Evolutionary conservation across 2,113 vertebrate species (phyloP).

Genomic region (Sclerurus mexicanus): DNA sequence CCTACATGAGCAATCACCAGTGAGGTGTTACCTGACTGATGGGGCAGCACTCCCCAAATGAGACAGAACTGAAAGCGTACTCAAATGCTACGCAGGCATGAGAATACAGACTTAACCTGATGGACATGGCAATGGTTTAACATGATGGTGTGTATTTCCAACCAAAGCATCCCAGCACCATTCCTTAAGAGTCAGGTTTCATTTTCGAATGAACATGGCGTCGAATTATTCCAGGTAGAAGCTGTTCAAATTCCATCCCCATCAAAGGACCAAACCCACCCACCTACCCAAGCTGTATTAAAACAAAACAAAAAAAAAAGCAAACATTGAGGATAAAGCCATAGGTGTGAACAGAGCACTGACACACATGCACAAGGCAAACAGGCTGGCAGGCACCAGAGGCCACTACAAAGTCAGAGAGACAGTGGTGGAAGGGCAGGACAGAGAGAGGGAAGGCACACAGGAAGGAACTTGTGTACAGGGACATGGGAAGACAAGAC

Average conservation of each 20-base stretch:
- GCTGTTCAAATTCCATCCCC: conserved; percentile 29
- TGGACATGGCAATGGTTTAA: conserved; percentile 85
- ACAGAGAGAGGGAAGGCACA: not conserved
- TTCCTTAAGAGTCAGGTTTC: conserved; percentile 16
- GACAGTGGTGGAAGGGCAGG: not conserved
- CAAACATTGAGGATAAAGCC: conserved; percentile 16
- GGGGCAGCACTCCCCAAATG: conserved; percentile 2
- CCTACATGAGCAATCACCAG: not conserved
- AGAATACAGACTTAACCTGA: conserved; percentile 69
- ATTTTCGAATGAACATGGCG: not conserved
- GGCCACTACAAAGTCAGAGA: not conserved
- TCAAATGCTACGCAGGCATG: conserved; percentile 27
- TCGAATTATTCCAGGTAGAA: conserved; percentile 48
- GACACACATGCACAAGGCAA: conserved; percentile 23
- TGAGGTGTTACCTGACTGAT: conserved; percentile 29
- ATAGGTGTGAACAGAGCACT: not conserved
- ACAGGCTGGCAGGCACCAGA: not conserved
- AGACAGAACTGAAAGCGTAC: conserved; percentile 59
- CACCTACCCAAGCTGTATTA: not conserved
- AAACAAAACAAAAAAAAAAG: not conserved
- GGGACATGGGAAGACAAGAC: not conserved
- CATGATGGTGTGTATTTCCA: conserved; percentile 76
- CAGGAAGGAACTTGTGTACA: not conserved
- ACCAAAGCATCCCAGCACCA: conserved; percentile 40
- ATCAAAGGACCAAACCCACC: conserved; percentile 36